Conservation (phyloP, 30 jellyfish, hydroid and myxozoan genomes). For the Phacellophora camtschatica region DNA sequence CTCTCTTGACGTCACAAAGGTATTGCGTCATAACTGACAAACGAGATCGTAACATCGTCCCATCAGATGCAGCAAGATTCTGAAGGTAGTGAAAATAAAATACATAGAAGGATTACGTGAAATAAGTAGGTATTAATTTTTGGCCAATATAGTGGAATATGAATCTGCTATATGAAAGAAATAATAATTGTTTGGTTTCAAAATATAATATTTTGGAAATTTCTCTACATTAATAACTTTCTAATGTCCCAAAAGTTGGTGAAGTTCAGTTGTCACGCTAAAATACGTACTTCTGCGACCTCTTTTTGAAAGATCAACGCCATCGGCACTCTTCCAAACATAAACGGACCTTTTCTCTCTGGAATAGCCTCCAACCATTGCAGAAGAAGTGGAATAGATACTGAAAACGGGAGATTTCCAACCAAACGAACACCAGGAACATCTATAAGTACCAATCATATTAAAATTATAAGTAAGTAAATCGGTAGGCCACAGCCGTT, state of each 20-base stretch:
- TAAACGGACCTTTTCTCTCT: conserved; percentile 79
- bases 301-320: conserved; percentile 93
- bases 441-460: conserved; percentile 31
- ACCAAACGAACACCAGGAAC: conserved; percentile 91
- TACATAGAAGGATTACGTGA: neutral
- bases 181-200: too few relatives aligned
- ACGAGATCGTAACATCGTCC: conserved; percentile 74
- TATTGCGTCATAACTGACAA: conserved; percentile 91
- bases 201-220: too few relatives aligned
- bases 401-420: conserved; percentile 97
- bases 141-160: too few relatives aligned
- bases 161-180: too few relatives aligned
- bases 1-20: conserved; percentile 71
- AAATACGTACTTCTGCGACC: conserved; percentile 99
- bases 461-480: neutral
- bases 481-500: too few relatives aligned
- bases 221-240: too few relatives aligned
- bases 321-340: conserved; percentile 97
- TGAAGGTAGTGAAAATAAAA: neutral
- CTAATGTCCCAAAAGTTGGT: too few relatives aligned
- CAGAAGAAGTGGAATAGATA: conserved; percentile 90
- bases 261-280: too few relatives aligned
- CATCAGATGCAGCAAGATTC: conserved; percentile 68
- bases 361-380: conserved; percentile 98
- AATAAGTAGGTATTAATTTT: too few relatives aligned